A percentile compares a stretch with the other conserved stretches of the same genome.
These are phyloP conservation scores for Drosophila mayaguana DNA, from an alignment of 2,888 invertebrate species.

Conservation along the genomic window DNA sequence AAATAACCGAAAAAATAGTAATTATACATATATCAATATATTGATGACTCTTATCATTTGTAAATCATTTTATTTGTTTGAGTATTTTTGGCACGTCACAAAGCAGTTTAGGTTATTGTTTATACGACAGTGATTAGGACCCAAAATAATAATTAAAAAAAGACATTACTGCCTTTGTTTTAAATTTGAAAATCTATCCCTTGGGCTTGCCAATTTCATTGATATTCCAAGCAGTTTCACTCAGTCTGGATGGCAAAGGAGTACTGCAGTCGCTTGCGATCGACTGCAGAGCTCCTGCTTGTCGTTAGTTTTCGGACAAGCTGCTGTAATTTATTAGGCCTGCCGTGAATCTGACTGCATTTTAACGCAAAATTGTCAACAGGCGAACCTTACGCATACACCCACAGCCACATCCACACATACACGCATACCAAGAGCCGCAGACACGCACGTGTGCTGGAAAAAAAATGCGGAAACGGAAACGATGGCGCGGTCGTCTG, in stretches of 20 bases:
- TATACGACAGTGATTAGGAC: no score
- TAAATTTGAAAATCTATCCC: no score
- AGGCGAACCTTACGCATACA: conserved; percentile 35
- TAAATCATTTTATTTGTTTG: no score
- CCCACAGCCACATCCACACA: neutral
- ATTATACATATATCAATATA: no score
- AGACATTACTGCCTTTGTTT: no score
- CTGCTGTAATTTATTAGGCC: conserved; percentile 48
- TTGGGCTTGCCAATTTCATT: no score
- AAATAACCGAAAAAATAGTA: no score
- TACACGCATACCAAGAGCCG: conserved; percentile 25
- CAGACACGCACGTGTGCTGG: conserved; percentile 59
- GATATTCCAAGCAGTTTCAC: neutral
- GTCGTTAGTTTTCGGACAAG: conserved; percentile 15
- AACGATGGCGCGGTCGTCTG: conserved; percentile 51
- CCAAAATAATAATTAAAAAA: no score
- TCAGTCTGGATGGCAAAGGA: neutral
- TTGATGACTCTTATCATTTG: no score
- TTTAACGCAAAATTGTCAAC: conserved; percentile 67
- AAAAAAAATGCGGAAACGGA: conserved; percentile 67
- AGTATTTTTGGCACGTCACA: no score
- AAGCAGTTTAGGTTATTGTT: no score
- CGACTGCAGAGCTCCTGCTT: neutral
- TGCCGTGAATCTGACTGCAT: conserved; percentile 56
- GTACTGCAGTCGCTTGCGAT: neutral